Evolutionary conservation across 2,888 invertebrate genomes (phyloP).

Genomic region (Nipponacmea schrenckii): DNA sequence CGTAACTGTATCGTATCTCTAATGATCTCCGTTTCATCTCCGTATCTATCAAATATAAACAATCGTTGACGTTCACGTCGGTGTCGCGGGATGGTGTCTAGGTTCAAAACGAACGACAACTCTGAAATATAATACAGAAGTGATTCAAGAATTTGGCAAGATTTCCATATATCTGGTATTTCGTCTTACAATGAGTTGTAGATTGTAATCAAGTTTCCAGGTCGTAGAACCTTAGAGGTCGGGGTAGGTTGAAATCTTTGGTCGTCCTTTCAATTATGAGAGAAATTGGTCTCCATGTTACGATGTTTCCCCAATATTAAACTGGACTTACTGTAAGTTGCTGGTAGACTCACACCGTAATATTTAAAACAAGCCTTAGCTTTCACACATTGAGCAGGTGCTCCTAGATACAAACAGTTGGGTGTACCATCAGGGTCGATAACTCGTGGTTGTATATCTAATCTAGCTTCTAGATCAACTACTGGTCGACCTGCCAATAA

Average conservation of each 20-base stretch:
- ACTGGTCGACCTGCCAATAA: slow-evolving; percentile 44
- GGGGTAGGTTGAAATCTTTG: too few relatives aligned
- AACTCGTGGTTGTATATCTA: slow-evolving; percentile 25
- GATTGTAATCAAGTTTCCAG: too few relatives aligned
- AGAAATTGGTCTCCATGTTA: too few relatives aligned
- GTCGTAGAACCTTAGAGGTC: too few relatives aligned
- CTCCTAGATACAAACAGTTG: slow-evolving; percentile 27
- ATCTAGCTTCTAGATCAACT: slow-evolving; percentile 32
- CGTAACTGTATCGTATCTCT: slow-evolving; percentile 22
- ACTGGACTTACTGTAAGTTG: slow-evolving; percentile 27
- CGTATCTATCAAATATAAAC: slow-evolving; percentile 23
- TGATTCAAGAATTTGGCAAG: too few relatives aligned
- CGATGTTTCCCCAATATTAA: not conserved
- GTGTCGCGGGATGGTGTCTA: slow-evolving; percentile 35
- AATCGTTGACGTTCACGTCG: slow-evolving; percentile 31
- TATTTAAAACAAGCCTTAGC: slow-evolving; percentile 31
- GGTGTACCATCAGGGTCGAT: slow-evolving; percentile 23
- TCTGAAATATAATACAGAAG: slow-evolving; percentile 28
- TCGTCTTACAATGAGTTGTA: too few relatives aligned
- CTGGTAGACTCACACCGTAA: slow-evolving; percentile 29
- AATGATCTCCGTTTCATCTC: slow-evolving; percentile 23
- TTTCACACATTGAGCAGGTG: slow-evolving; percentile 26
- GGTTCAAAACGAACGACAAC: slow-evolving; percentile 28
- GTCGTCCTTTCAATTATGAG: too few relatives aligned
- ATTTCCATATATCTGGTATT: too few relatives aligned